Conservation (phyloP, 1,140 invertebrate species). For the Drosophila aff. region DNA sequence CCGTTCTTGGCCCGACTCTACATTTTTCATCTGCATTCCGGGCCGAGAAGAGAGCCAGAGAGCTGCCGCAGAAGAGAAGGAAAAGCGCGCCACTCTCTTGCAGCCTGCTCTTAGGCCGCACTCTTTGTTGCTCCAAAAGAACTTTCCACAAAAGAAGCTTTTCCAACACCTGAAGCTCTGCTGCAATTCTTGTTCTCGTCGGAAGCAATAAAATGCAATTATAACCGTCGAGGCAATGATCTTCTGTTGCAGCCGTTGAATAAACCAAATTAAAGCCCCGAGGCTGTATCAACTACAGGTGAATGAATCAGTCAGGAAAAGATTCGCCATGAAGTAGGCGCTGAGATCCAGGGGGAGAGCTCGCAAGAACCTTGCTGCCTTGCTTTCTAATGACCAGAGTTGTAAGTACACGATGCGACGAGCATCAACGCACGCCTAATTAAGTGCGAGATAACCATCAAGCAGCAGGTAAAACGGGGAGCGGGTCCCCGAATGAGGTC, state of each 20-base stretch:
- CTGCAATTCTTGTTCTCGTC: slow-evolving; percentile 49
- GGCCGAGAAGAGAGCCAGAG: slow-evolving; percentile 15
- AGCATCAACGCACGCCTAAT: slow-evolving; percentile 75
- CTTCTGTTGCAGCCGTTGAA: slow-evolving; percentile 34
- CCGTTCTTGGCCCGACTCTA: slow-evolving; percentile 45
- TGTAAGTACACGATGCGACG: slow-evolving; percentile 32
- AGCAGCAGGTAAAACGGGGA: slow-evolving; percentile 21
- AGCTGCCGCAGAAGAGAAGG: slow-evolving; percentile 6
- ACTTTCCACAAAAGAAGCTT: slow-evolving; percentile 56
- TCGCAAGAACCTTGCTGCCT: slow-evolving; percentile 39
- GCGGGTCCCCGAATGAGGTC: slow-evolving; percentile 59
- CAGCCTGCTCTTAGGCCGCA: slow-evolving; percentile 31
- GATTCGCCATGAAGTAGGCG: slow-evolving; percentile 16
- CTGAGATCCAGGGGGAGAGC: not conserved
- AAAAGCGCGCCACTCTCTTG: slow-evolving; percentile 22
- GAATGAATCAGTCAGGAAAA: slow-evolving; percentile 40
- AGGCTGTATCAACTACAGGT: slow-evolving; percentile 39
- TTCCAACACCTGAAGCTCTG: slow-evolving; percentile 41
- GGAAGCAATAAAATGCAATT: slow-evolving; percentile 76
- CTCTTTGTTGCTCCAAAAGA: slow-evolving; percentile 17
- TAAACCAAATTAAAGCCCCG: slow-evolving; percentile 51
- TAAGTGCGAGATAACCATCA: slow-evolving; percentile 74
- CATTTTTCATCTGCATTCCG: slow-evolving; percentile 36
- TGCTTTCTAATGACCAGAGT: slow-evolving; percentile 56
- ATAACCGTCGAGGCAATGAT: slow-evolving; percentile 50